Evolutionary conservation across 2,888 invertebrate species (phyloP).

Genomic region (Anodontia alba): DNA sequence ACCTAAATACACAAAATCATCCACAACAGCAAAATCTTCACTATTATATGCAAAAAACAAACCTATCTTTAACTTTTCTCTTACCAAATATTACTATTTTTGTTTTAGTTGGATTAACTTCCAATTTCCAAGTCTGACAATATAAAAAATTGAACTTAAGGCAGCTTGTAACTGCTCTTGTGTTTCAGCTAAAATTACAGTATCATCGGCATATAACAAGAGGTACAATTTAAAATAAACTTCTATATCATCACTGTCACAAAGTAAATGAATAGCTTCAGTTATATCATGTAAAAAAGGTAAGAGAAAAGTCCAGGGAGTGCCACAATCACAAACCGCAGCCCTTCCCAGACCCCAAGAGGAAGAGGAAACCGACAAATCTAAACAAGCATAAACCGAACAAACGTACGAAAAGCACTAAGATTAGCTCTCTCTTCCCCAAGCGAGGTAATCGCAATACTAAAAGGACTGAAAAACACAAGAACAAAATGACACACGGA

Average conservation of each 20-base stretch:
- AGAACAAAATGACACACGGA: too few relatives aligned
- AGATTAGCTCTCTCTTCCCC: too few relatives aligned
- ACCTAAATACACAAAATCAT: constrained; percentile 15
- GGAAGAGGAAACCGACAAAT: too few relatives aligned
- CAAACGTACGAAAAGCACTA: too few relatives aligned
- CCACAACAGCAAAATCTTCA: not conserved
- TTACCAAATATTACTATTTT: constrained; percentile 1
- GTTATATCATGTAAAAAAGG: not conserved
- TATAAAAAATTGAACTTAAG: not conserved
- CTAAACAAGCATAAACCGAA: too few relatives aligned
- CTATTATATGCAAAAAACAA: not conserved
- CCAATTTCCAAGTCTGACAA: constrained; percentile 5
- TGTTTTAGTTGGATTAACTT: constrained; percentile 7
- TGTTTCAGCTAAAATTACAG: not conserved
- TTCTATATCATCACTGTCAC: not conserved
- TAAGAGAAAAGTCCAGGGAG: too few relatives aligned
- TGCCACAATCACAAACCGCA: too few relatives aligned
- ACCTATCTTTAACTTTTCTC: not conserved
- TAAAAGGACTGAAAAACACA: too few relatives aligned
- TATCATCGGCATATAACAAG: not conserved
- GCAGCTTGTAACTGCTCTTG: not conserved
- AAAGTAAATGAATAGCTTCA: not conserved
- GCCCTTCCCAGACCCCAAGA: too few relatives aligned
- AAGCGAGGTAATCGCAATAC: too few relatives aligned
- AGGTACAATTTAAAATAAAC: not conserved